Conservation (phyloP, 2,888 invertebrate species). For the Cephonodes hylas region DNA sequence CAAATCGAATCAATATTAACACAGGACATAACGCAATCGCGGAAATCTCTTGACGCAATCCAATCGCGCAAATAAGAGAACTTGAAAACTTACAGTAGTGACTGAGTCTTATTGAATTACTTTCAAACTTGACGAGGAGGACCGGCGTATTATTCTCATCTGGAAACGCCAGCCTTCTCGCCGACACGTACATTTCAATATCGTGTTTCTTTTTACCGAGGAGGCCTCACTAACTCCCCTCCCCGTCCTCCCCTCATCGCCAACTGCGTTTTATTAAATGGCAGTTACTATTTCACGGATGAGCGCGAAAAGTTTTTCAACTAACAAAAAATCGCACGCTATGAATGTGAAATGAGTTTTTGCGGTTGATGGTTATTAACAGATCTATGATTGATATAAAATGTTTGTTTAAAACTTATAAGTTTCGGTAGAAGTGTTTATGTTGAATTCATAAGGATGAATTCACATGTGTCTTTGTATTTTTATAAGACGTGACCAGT, state of each 20-base stretch:
- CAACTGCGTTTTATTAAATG: conserved; percentile 3
- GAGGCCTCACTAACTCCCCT: neutral
- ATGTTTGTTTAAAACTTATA: neutral
- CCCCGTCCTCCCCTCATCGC: neutral
- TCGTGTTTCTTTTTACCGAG: neutral
- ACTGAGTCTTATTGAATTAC: conserved; percentile 58
- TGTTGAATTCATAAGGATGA: neutral
- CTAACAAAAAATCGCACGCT: neutral
- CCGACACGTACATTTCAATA: neutral
- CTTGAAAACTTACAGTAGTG: conserved; percentile 20
- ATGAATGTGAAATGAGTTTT: neutral
- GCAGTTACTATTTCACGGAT: neutral
- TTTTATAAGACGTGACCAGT: too few relatives aligned
- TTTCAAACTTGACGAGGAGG: conserved; percentile 38
- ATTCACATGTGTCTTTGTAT: too few relatives aligned
- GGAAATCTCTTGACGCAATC: neutral
- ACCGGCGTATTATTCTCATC: conserved; percentile 41
- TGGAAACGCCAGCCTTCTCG: conserved; percentile 27
- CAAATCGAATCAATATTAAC: neutral
- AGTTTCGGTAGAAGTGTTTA: neutral
- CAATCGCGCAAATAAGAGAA: conserved; percentile 11
- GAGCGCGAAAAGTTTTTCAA: neutral
- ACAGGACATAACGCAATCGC: neutral
- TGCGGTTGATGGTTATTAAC: neutral
- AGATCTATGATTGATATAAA: neutral